Percentiles rank a stretch among this genome's conserved stretches.
These are phyloP conservation scores for Caenorhabditis sp. DNA, from an alignment of 2,888 invertebrate species.

Conservation along the genomic window DNA sequence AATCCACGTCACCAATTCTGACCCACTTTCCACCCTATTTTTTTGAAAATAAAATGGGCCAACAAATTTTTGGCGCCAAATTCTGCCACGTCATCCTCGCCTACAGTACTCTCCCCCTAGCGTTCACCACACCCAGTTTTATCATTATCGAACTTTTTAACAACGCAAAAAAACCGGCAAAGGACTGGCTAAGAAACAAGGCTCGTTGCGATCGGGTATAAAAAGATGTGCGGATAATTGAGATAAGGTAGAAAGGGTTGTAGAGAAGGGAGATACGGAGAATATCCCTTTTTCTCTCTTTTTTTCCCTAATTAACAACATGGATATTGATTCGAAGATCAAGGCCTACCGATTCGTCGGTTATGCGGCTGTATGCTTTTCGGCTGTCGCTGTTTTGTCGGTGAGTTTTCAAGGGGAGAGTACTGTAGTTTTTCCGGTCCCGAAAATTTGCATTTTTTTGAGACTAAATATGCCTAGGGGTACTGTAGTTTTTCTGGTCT, in stretches of 20 bases:
- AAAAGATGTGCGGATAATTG: neutral
- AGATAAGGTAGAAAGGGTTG: neutral
- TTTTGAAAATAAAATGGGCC: too few species aligned
- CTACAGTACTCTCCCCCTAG: too few species aligned
- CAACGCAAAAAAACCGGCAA: neutral
- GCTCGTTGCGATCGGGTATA: neutral
- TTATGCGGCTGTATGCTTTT: slow-evolving; percentile 60
- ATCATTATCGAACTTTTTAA: slow-evolving; percentile 9
- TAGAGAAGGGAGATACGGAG: neutral
- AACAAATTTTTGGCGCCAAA: too few species aligned
- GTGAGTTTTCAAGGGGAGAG: slow-evolving; percentile 17
- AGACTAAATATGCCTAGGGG: too few species aligned
- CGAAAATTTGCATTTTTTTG: neutral
- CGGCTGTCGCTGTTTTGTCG: slow-evolving; percentile 59
- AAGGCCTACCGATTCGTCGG: slow-evolving; percentile 63
- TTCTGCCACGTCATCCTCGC: too few species aligned
- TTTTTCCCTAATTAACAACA: slow-evolving; percentile 3
- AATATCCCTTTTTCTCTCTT: neutral
- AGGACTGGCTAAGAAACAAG: slow-evolving; percentile 9
- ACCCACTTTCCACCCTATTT: too few species aligned
- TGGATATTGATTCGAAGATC: slow-evolving; percentile 63
- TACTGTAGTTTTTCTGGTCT: neutral
- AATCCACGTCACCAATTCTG: neutral
- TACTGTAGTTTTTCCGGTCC: neutral
- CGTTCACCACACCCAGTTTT: neutral